Evolutionary conservation across 1,140 invertebrate species (phyloP).

Genomic region (Aradophagus sp.): DNA sequence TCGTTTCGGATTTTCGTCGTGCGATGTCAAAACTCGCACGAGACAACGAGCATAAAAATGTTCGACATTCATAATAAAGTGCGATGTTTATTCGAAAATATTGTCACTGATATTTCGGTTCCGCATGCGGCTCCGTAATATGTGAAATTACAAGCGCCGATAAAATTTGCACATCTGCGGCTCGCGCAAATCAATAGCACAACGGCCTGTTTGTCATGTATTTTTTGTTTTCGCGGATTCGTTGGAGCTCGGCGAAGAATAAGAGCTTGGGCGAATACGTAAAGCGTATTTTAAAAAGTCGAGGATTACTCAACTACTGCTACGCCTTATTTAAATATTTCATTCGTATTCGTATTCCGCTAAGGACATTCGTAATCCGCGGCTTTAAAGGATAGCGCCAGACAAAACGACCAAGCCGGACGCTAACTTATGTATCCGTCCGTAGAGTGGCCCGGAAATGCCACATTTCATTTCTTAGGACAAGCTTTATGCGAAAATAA

Average conservation of each 20-base stretch:
- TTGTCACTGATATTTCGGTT: background rate
- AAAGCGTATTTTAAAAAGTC: constrained; percentile 51
- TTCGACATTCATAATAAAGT: too few species aligned
- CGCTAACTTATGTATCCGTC: constrained; percentile 46
- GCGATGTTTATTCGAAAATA: too few species aligned
- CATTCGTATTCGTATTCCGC: constrained; percentile 61
- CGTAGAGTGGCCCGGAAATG: constrained; percentile 11
- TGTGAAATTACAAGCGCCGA: constrained; percentile 17
- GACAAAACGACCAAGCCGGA: constrained; percentile 46
- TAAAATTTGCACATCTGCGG: constrained; percentile 30
- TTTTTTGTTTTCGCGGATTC: constrained; percentile 35
- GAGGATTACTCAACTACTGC: constrained; percentile 43
- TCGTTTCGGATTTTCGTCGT: too few species aligned
- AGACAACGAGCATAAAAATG: too few species aligned
- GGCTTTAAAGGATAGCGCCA: constrained; percentile 50
- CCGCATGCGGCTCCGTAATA: background rate
- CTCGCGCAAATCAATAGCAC: constrained; percentile 25
- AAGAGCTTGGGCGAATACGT: constrained; percentile 14
- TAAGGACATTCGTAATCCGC: constrained; percentile 60
- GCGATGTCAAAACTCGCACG: too few species aligned
- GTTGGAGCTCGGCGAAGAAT: constrained; percentile 16
- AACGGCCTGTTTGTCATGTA: constrained; percentile 37
- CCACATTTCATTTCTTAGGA: constrained; percentile 25
- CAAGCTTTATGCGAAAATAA: constrained; percentile 23
- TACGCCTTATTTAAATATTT: constrained; percentile 64